phyloP scores from a whole-genome alignment of 2,797 vertebrate genomes.

The Pangasius larnaudii region DNA sequence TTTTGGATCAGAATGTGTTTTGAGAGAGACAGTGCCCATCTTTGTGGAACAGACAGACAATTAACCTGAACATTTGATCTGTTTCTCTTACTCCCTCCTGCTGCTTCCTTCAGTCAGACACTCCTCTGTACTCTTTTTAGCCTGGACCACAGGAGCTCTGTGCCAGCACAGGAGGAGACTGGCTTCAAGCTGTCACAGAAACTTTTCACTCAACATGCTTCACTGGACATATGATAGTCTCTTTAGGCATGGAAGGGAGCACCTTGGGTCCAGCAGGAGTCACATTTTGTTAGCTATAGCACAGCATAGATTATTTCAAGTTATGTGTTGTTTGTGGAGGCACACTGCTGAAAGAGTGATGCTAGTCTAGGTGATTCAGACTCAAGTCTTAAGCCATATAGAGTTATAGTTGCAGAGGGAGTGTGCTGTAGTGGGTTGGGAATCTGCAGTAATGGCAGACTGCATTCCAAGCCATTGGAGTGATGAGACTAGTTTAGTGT shows the following conservation, averaged over 20 bases:
- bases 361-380: conserved; percentile 29
- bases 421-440: conserved; percentile 22
- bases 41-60: conserved; percentile 67
- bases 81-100: conserved; percentile 57
- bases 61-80: conserved; percentile 66
- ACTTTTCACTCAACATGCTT: background rate
- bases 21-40: conserved; percentile 22
- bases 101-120: conserved; percentile 53
- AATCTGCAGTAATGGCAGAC: background rate
- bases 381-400: conserved; percentile 29
- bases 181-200: conserved; percentile 9
- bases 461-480: conserved; percentile 14
- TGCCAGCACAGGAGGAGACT: conserved; percentile 49
- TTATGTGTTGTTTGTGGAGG: conserved; percentile 23
- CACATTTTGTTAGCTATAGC: conserved; percentile 8
- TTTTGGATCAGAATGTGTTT: conserved; percentile 34
- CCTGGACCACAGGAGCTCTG: conserved; percentile 71
- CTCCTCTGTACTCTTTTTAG: conserved; percentile 65
- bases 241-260: background rate
- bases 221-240: background rate
- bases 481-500: conserved; percentile 35
- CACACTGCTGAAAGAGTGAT: conserved; percentile 23
- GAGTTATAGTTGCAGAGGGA: conserved; percentile 28
- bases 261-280: background rate
- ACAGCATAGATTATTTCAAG: conserved; percentile 31